Evolutionary conservation across 2,888 invertebrate species (phyloP).

Genomic region (Lasioglossum calceatum): DNA sequence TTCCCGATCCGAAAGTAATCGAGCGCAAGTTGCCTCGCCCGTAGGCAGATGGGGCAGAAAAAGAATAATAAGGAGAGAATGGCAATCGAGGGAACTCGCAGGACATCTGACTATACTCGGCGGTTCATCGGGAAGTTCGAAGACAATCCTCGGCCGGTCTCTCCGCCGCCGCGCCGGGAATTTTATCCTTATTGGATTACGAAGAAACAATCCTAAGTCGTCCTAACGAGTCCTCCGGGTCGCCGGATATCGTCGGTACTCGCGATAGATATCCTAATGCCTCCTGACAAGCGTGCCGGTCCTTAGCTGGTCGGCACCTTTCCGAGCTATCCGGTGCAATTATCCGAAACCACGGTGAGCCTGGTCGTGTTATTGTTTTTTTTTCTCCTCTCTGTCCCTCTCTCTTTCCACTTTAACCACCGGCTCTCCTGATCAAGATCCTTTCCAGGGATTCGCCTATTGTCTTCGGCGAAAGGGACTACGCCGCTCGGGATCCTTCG

Average conservation of each 20-base stretch:
- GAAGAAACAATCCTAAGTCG: constrained; percentile 77
- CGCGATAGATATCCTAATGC: constrained; percentile 77
- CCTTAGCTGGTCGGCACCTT: constrained; percentile 74
- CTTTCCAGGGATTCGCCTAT: constrained; percentile 64
- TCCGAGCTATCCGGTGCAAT: constrained; percentile 80
- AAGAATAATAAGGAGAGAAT: background rate
- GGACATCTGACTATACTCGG: background rate
- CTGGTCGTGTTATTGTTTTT: constrained; percentile 63
- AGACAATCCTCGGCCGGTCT: constrained; percentile 29
- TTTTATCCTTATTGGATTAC: constrained; percentile 80
- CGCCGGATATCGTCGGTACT: constrained; percentile 40
- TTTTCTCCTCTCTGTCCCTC: background rate
- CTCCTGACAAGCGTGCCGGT: constrained; percentile 76
- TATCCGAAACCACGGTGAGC: constrained; percentile 76
- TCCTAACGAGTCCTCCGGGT: constrained; percentile 72
- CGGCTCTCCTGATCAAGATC: constrained; percentile 27
- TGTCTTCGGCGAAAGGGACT: constrained; percentile 43
- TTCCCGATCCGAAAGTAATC: background rate
- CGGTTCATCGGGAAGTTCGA: constrained; percentile 9
- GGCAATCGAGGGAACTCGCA: background rate
- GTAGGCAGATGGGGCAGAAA: background rate
- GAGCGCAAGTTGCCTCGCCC: background rate
- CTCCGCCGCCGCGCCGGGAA: constrained; percentile 41
- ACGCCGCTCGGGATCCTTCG: constrained; percentile 32
- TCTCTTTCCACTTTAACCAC: background rate